Conservation (phyloP, 2,797 vertebrate species). For the Tadarida brasiliensis region DNA sequence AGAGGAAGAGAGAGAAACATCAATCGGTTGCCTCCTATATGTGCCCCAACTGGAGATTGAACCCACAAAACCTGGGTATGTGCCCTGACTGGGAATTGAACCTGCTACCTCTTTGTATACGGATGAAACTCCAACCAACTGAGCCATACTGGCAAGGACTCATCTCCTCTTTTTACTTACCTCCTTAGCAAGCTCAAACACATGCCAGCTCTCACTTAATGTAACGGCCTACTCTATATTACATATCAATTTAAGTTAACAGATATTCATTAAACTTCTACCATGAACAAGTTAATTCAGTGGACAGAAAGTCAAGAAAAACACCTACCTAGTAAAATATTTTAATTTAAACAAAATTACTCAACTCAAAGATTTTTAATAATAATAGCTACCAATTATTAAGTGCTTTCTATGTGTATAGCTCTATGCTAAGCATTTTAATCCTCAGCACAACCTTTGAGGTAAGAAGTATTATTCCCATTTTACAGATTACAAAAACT, state of each 20-base stretch:
- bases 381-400: not conserved
- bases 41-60: not conserved
- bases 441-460: not conserved
- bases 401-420: constrained; percentile 25
- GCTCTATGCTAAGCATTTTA: not conserved
- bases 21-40: not conserved
- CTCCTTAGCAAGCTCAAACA: constrained; percentile 27
- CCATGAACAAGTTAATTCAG: not conserved
- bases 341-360: constrained; percentile 45
- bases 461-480: not conserved
- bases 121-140: not conserved
- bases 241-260: not conserved
- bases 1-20: not conserved
- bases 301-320: constrained; percentile 10
- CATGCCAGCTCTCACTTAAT: not conserved
- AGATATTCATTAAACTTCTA: constrained; percentile 24
- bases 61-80: not conserved
- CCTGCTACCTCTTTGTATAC: not conserved
- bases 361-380: constrained; percentile 3
- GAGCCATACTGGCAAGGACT: not conserved
- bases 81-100: not conserved
- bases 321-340: not conserved
- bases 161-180: not conserved
- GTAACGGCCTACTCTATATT: not conserved
- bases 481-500: constrained; percentile 5